Evolutionary conservation across 2,113 vertebrate genomes (phyloP).

Genomic region (Dryoscopus gambensis): DNA sequence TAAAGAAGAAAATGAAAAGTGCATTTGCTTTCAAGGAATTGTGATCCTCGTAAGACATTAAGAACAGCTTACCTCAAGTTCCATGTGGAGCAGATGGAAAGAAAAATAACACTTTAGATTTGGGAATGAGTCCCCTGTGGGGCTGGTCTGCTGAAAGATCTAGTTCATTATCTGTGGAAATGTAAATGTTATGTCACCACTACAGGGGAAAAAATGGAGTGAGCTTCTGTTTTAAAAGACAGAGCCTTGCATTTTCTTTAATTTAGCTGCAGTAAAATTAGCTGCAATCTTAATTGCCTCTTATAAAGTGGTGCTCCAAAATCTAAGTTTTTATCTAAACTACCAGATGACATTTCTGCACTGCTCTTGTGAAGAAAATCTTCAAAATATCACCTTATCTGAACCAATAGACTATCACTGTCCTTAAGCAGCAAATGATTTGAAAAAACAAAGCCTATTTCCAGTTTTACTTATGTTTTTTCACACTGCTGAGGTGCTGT

Average conservation of each 20-base stretch:
- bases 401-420: neutral
- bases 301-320: neutral
- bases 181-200: neutral
- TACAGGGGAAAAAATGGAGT: neutral
- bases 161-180: slow-evolving; percentile 16
- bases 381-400: neutral
- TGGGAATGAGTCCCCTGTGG: neutral
- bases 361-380: neutral
- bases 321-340: neutral
- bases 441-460: neutral
- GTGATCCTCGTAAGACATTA: neutral
- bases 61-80: slow-evolving; percentile 8
- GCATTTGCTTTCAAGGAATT: neutral
- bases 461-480: neutral
- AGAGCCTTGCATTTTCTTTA: neutral
- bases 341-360: neutral
- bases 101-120: neutral
- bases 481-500: neutral
- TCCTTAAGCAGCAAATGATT: neutral
- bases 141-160: neutral
- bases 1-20: slow-evolving; percentile 21
- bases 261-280: neutral
- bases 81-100: neutral
- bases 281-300: neutral
- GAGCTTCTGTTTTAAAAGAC: neutral